Base-by-base conservation (phyloP, 2,888 invertebrate genomes). In the Epinotia bilunana region DNA sequence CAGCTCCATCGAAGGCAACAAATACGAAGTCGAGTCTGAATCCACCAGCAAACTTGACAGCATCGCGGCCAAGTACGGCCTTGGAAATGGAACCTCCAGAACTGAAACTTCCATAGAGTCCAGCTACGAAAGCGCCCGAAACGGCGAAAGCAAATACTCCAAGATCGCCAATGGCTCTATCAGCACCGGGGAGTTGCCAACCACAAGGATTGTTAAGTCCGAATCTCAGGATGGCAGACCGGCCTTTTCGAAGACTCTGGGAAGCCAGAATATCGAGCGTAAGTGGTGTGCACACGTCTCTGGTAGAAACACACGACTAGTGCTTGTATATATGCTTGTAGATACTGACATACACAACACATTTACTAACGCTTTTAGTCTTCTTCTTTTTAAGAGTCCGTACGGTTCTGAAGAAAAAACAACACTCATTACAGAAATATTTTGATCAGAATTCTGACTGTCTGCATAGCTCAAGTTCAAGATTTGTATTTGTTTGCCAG, bases 231-330 rank as follows among this genome's bases (percentile, higher is more conserved):
- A 95, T 75, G 96, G 96, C 77, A 96, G 95, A 81, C 97, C 97
- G 1, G 90, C 95, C 72, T 97, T 98, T 84, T 93, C 95, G 39
- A 96, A 96, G 89, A 96, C 97, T 63, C 94, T 98, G 76, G 96
- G 96, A 87, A 97, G 97, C 83, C 95, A 95, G 80, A 96, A 95
- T 84, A 96, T 97, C 80, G 97, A 97, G 95, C 96, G 97, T 97
- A 95, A 97, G 97, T 96, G 78, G 73, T 71, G 73, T 76, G 76
- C 80, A 81, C 80, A 81, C 80, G 77, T 77, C 79, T 80, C 79
- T 73, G 76, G 82, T 83, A 86, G 89, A 89, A 86, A 89, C 80
- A 90, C 89, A 89, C 85, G 74, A 80, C 77, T 80, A 93, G 91
- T 82, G 93, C 93, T 90, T 94, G 93, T 93, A 93, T 82, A 94